phyloP scores from a whole-genome alignment of 2,888 invertebrate species.

The Polyploca ridens region DNA sequence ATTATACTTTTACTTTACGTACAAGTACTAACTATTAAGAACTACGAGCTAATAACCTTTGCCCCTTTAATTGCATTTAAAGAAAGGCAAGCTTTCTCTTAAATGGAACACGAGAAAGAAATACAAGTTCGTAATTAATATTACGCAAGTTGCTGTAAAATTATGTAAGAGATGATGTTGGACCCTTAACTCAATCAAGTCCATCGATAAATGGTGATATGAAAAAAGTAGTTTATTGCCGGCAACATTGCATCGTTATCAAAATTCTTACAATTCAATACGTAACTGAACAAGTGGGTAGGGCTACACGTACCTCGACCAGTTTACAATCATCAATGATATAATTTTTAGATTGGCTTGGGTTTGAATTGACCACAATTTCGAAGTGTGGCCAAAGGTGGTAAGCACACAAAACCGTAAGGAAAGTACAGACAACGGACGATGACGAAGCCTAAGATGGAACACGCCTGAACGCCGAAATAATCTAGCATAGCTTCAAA shows the following conservation, averaged over 20 bases:
- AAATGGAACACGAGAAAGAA: neutral
- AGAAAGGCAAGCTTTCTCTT: slow-evolving; percentile 1
- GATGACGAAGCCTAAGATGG: too few species aligned
- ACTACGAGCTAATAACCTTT: neutral
- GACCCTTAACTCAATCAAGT: slow-evolving; percentile 12
- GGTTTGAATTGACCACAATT: neutral
- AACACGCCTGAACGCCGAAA: too few species aligned
- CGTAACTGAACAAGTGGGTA: slow-evolving; percentile 1
- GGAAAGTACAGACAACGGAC: too few species aligned
- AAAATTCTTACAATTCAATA: slow-evolving; percentile 10
- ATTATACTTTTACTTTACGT: neutral
- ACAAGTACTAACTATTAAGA: neutral
- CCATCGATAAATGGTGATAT: neutral
- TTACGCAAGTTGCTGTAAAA: slow-evolving; percentile 4
- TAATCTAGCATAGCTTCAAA: too few species aligned
- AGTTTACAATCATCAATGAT: neutral
- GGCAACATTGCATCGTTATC: neutral
- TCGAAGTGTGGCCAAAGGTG: too few species aligned
- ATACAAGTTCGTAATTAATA: neutral
- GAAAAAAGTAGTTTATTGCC: slow-evolving; percentile 6
- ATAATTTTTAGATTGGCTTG: neutral
- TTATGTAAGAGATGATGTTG: slow-evolving; percentile 3
- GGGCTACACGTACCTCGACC: neutral
- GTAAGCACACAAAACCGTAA: too few species aligned
- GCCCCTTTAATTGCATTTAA: neutral